A percentile compares a stretch with the other conserved stretches of the same genome.
phyloP scores from a whole-genome alignment of 23 tunicate species.

The Styela plicata region DNA sequence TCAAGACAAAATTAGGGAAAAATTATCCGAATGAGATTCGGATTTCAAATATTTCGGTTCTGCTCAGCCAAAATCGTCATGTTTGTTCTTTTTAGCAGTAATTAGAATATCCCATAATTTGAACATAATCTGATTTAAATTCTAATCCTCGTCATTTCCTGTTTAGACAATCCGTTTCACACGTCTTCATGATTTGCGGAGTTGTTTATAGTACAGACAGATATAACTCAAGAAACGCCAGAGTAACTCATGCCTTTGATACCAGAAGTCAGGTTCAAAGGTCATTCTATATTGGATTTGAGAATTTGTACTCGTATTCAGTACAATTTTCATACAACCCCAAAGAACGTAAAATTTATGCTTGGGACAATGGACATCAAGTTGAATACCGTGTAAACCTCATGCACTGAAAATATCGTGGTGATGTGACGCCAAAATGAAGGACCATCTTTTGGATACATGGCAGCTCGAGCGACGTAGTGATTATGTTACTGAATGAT shows the following conservation, averaged over 20 bases:
- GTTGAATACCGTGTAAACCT: conserved; percentile 44
- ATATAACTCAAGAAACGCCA: conserved; percentile 39
- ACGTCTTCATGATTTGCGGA: conserved; percentile 90
- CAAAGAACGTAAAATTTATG: conserved; percentile 33
- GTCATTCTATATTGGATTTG: conserved; percentile 38
- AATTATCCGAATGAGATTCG: no score
- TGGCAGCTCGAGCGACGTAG: no score
- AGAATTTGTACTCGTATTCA: conserved; percentile 45
- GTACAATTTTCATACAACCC: conserved; percentile 75
- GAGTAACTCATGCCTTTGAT: conserved; percentile 77
- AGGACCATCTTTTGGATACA: no score
- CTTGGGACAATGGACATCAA: conserved; percentile 90
- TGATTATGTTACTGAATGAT: no score
- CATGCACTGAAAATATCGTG: conserved; percentile 24
- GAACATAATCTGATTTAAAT: no score
- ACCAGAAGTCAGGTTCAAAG: conserved; percentile 54
- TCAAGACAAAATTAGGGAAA: no score
- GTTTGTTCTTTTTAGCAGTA: no score
- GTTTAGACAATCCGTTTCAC: conserved; percentile 65
- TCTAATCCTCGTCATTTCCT: no score
- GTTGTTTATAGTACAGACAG: conserved; percentile 83
- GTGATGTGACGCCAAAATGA: no score
- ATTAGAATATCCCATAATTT: no score
- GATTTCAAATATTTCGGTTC: no score
- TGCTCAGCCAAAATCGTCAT: no score